These are phyloP conservation scores for Coptotermes formosanus DNA, from an alignment of 1,140 invertebrate species.

Conservation along the genomic window DNA sequence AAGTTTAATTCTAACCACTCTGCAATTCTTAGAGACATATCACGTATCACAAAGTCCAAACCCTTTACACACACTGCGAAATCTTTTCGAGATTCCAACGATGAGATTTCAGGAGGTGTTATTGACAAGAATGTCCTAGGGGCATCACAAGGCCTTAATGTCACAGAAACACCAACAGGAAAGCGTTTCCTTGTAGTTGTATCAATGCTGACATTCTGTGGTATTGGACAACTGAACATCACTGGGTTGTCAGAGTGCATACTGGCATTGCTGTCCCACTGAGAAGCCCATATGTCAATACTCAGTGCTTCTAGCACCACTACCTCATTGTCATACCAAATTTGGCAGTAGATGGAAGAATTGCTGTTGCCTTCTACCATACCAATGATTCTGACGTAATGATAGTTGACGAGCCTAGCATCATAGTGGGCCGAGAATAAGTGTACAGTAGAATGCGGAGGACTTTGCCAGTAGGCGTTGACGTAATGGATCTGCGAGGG, in stretches of 20 bases:
- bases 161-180: slow-evolving; percentile 22
- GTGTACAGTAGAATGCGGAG: slow-evolving; percentile 6
- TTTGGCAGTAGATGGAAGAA: slow-evolving; percentile 21
- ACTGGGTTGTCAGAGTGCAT: slow-evolving; percentile 39
- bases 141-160: background rate
- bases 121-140: slow-evolving; percentile 29
- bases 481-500: background rate
- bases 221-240: slow-evolving; percentile 41
- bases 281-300: slow-evolving; percentile 47
- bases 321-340: slow-evolving; percentile 20
- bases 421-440: slow-evolving; percentile 30
- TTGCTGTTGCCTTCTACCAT: slow-evolving; percentile 23
- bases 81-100: slow-evolving; percentile 32
- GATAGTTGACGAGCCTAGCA: slow-evolving; percentile 11
- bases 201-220: slow-evolving; percentile 22
- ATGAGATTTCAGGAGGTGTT: background rate
- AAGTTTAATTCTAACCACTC: slow-evolving; percentile 69
- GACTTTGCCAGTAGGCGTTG: slow-evolving; percentile 23
- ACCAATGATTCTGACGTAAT: slow-evolving; percentile 25
- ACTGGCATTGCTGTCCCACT: slow-evolving; percentile 40
- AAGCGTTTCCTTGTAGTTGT: background rate
- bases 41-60: slow-evolving; percentile 59
- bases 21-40: slow-evolving; percentile 59
- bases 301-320: slow-evolving; percentile 44
- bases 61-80: slow-evolving; percentile 73